These are phyloP conservation scores for Physella acuta DNA, from an alignment of 1,140 invertebrate genomes.

Conservation along the genomic window DNA sequence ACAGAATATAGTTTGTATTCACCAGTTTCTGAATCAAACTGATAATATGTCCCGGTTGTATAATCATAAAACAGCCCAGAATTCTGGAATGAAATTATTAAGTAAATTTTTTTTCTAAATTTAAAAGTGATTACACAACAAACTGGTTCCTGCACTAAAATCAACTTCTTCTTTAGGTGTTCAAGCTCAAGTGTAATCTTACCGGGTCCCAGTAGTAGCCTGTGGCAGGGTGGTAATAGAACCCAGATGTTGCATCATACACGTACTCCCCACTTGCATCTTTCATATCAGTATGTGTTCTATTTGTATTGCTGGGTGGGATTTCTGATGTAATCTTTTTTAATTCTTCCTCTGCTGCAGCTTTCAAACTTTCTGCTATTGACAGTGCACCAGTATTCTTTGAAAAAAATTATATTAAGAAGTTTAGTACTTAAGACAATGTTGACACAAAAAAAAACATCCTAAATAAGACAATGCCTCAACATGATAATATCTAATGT, in stretches of 20 bases:
- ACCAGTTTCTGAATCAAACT: neutral
- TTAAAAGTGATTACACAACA: neutral
- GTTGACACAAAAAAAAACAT: neutral
- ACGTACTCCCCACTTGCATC: slow-evolving; percentile 2
- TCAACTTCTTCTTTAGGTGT: neutral
- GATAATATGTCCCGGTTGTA: slow-evolving; percentile 16
- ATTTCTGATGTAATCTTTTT: neutral
- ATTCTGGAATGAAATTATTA: slow-evolving; percentile 6
- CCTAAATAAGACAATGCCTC: neutral
- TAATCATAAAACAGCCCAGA: slow-evolving; percentile 20
- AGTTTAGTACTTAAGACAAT: neutral
- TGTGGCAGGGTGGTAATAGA: slow-evolving; percentile 17
- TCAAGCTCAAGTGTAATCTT: neutral
- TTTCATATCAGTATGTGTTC: neutral
- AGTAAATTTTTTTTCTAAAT: neutral
- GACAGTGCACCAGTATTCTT: neutral
- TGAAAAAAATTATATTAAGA: neutral
- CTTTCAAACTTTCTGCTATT: slow-evolving; percentile 4
- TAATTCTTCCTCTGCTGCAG: slow-evolving; percentile 9
- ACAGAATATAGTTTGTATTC: slow-evolving; percentile 13
- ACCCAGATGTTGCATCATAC: slow-evolving; percentile 12
- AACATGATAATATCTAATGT: neutral
- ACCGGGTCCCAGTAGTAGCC: slow-evolving; percentile 22
- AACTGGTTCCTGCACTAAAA: neutral
- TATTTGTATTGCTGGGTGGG: neutral